Base-by-base conservation (phyloP, 2,888 invertebrate species). In the Thelaira solivaga region DNA sequence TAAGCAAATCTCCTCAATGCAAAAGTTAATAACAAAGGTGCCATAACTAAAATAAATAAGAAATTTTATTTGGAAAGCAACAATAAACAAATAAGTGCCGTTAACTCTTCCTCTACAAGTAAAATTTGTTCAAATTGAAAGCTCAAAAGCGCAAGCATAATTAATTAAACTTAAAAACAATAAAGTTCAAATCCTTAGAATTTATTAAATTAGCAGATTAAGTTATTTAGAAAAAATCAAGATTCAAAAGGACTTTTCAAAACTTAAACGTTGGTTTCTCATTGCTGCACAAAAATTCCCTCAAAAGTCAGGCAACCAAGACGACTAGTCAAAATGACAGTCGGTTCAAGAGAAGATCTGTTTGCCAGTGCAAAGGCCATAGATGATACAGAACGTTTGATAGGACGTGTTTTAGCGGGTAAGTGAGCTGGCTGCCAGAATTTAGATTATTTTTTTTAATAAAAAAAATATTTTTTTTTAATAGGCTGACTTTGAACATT, bases 361-460 rank as follows among this genome's bases (percentile, higher is more conserved):
- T 89, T 89, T 83, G 86, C 87, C 41, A 86, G 83, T 80, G 87
- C 87, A 73, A 85, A 86, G 62, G 84, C 84, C 59, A 87, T 88
- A 41, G 86, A 88, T 75, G 88, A 88, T 83, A 88, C 88, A 31
- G 88, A 89, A 80, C 87, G 88, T 79, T 83, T 89, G 61, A 89
- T 89, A 80, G 89, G 87, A 55, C 83, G 88, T 59, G 88, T 89
- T 36, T 78, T 89, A 80, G 89, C 89, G 84, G 89, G 89, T 89
- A 82, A 87, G 87, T 20, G n/a, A 31, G 45, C 26, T 36, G 11
- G 22, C 20, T 20, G 10, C 6, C n/a, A 39, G 4, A 2, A 4
- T 36, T n/a, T 1, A 57, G 18, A 24, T 20, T 5, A 22, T 16
- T 29, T 47, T 13, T 24, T n/a, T n/a, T n/a, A n/a, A n/a, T n/a